phyloP scores from a whole-genome alignment of 2,888 invertebrate genomes.

The Temnothorax ravouxi region DNA sequence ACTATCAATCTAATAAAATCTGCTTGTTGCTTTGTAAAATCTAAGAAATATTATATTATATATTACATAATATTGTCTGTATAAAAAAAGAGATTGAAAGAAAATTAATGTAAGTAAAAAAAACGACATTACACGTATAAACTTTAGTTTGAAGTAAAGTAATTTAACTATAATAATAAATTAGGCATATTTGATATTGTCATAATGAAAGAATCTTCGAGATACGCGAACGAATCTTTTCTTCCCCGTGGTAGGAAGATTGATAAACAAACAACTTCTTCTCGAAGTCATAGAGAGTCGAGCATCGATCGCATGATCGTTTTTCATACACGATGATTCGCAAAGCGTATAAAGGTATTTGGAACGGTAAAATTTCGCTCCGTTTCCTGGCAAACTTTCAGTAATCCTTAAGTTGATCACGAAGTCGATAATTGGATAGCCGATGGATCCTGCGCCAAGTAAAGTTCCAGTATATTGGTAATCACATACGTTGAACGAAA shows the following conservation, averaged over 20 bases:
- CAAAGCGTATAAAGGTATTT: conserved; percentile 6
- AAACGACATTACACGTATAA: neutral
- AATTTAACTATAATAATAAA: neutral
- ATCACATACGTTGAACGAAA: conserved; percentile 21
- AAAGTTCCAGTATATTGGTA: conserved; percentile 43
- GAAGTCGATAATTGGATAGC: conserved; percentile 59
- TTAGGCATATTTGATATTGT: conserved; percentile 1
- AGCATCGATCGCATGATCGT: conserved; percentile 16
- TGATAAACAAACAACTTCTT: conserved; percentile 33
- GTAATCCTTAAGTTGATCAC: conserved; percentile 44
- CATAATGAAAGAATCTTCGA: neutral
- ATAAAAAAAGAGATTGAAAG: neutral
- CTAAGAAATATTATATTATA: neutral
- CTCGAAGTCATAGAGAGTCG: neutral
- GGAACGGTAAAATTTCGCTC: conserved; percentile 11
- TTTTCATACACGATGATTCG: neutral
- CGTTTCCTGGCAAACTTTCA: conserved; percentile 21
- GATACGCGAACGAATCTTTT: neutral
- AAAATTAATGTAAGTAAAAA: neutral
- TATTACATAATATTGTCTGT: neutral
- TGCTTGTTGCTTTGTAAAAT: neutral
- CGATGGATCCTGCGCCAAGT: conserved; percentile 18
- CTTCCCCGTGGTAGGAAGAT: neutral
- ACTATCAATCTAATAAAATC: neutral
- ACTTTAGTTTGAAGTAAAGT: neutral